Percentiles rank a stretch among this genome's conserved stretches.
Evolutionary conservation across 2,797 vertebrate genomes (phyloP).

Genomic region (Paramormyrops hopkinsi): DNA sequence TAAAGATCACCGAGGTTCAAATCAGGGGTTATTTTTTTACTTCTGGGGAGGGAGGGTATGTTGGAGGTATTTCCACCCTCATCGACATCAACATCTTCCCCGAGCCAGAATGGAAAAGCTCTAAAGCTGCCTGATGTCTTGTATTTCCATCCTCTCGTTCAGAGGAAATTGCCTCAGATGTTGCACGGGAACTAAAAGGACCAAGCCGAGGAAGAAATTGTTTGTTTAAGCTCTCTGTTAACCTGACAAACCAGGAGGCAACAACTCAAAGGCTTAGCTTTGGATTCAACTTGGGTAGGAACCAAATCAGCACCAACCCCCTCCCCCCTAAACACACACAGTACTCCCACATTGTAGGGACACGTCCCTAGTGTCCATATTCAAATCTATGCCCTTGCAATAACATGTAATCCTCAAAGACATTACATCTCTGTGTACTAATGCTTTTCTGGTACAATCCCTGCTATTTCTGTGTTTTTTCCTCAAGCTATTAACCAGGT

Average conservation of each 20-base stretch:
- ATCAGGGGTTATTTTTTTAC: constrained; percentile 49
- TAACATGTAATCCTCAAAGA: not conserved
- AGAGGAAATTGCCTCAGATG: not conserved
- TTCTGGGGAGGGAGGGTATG: constrained; percentile 34
- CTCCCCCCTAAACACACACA: not conserved
- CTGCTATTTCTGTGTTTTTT: not conserved
- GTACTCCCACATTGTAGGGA: not conserved
- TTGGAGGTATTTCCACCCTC: constrained; percentile 45
- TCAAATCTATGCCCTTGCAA: not conserved
- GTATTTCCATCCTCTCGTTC: constrained; percentile 35
- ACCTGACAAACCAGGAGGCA: not conserved
- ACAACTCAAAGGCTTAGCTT: not conserved
- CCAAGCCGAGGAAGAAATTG: not conserved
- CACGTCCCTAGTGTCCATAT: not conserved
- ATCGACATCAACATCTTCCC: constrained; percentile 49
- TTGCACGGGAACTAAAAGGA: constrained; percentile 6
- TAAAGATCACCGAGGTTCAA: constrained; percentile 36
- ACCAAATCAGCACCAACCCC: not conserved
- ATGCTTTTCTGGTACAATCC: not conserved
- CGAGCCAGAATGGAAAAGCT: not conserved
- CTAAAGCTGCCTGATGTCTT: constrained; percentile 29
- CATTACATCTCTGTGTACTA: not conserved
- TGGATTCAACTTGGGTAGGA: not conserved
- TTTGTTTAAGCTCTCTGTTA: constrained; percentile 12
- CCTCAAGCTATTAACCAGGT: not conserved